A percentile compares a stretch with the other conserved stretches of the same genome.
These are phyloP conservation scores for Mesaphorura yosii DNA, from an alignment of 1,140 invertebrate species.

Conservation along the genomic window DNA sequence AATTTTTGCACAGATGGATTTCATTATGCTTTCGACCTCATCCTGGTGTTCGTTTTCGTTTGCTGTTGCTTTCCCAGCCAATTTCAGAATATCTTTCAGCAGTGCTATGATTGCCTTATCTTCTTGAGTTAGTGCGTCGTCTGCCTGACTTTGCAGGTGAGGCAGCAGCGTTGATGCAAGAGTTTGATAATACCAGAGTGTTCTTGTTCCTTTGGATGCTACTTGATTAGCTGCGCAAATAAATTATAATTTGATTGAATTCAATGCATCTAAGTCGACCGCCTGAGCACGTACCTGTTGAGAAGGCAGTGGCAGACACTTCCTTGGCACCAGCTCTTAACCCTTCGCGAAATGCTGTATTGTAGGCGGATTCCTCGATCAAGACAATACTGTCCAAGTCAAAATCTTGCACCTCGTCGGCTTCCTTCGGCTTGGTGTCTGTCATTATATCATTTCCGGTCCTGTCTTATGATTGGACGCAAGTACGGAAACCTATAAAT, in stretches of 20 bases:
- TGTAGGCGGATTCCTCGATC: not conserved
- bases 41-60: slow-evolving; percentile 52
- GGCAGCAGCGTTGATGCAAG: slow-evolving; percentile 43
- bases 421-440: too few relatives aligned
- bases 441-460: too few relatives aligned
- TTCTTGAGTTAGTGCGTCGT: slow-evolving; percentile 35
- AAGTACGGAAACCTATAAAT: too few relatives aligned
- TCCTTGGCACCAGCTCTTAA: slow-evolving; percentile 46
- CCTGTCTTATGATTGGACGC: too few relatives aligned
- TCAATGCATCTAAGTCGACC: slow-evolving; percentile 52
- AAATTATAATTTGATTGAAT: too few relatives aligned
- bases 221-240: too few relatives aligned
- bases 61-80: slow-evolving; percentile 41
- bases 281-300: slow-evolving; percentile 51
- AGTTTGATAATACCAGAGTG: slow-evolving; percentile 50
- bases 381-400: slow-evolving; percentile 49
- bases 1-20: slow-evolving; percentile 1
- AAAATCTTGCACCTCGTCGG: slow-evolving; percentile 51
- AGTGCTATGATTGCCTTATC: slow-evolving; percentile 34
- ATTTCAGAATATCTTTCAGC: slow-evolving; percentile 26
- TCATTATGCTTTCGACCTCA: slow-evolving; percentile 44
- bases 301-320: slow-evolving; percentile 45
- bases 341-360: slow-evolving; percentile 17
- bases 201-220: too few relatives aligned
- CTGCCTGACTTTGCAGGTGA: too few relatives aligned